Percentiles rank a stretch among this genome's conserved stretches.
phyloP scores from a whole-genome alignment of 2,888 invertebrate genomes.

The Caenorhabditis auriculariae region DNA sequence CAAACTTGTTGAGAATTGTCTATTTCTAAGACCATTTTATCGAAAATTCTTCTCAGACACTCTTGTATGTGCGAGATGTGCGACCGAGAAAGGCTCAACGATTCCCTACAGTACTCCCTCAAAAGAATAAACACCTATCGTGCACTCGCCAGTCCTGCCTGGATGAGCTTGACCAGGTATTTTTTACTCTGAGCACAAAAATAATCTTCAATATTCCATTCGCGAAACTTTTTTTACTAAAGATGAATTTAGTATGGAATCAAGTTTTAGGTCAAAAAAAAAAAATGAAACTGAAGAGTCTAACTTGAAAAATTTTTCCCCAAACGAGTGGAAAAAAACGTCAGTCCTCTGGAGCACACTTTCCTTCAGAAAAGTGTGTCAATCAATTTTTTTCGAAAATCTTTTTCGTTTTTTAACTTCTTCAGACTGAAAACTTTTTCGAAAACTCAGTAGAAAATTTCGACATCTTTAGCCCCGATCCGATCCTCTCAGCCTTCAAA shows the following conservation, averaged over 20 bases:
- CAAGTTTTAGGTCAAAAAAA: background rate
- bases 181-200: background rate
- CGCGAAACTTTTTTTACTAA: no score
- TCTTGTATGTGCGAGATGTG: constrained; percentile 46
- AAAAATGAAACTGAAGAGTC: background rate
- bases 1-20: no score
- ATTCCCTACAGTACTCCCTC: constrained; percentile 68
- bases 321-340: no score
- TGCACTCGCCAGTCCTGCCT: constrained; percentile 69
- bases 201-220: background rate
- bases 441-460: background rate
- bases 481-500: constrained; percentile 68
- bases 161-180: constrained; percentile 68
- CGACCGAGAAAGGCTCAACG: constrained; percentile 61
- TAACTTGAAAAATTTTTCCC: background rate
- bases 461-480: constrained; percentile 65
- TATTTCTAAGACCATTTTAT: no score
- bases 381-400: background rate
- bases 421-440: background rate
- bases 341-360: no score
- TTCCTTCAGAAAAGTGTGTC: no score
- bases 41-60: constrained; percentile 34
- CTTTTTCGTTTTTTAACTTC: background rate
- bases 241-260: background rate
- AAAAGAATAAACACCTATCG: constrained; percentile 66